phyloP scores from a whole-genome alignment of 1,140 invertebrate genomes.

The Drosophila watanabei region DNA sequence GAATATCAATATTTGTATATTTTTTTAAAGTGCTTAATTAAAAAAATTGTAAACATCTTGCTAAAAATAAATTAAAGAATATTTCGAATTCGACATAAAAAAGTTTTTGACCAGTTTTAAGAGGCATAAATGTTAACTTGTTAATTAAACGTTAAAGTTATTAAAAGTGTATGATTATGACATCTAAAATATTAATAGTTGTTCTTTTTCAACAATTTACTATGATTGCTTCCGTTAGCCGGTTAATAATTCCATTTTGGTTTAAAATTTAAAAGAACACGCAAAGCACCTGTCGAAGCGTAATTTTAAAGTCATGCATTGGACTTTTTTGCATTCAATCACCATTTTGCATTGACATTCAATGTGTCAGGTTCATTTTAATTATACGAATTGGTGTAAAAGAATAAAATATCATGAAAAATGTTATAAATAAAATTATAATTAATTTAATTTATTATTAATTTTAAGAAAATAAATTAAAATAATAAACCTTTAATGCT shows the following conservation, averaged over 20 bases:
- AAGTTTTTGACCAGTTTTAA: neutral
- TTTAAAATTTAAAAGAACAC: slow-evolving; percentile 13
- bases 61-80: too few species aligned
- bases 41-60: too few species aligned
- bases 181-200: neutral
- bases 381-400: neutral
- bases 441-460: too few species aligned
- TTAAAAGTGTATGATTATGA: neutral
- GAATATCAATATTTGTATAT: too few species aligned
- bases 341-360: neutral
- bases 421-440: neutral
- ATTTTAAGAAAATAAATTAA: neutral
- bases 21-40: too few species aligned
- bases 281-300: neutral
- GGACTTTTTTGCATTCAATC: neutral
- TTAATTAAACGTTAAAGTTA: slow-evolving; percentile 3
- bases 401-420: neutral
- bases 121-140: neutral
- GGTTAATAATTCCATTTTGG: neutral
- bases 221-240: slow-evolving; percentile 10
- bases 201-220: neutral
- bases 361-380: too few species aligned
- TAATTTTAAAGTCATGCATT: slow-evolving; percentile 5
- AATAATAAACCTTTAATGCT: neutral
- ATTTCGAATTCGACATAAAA: neutral